phyloP scores from a whole-genome alignment of 2,113 vertebrate species.

The Zingel zingel region DNA sequence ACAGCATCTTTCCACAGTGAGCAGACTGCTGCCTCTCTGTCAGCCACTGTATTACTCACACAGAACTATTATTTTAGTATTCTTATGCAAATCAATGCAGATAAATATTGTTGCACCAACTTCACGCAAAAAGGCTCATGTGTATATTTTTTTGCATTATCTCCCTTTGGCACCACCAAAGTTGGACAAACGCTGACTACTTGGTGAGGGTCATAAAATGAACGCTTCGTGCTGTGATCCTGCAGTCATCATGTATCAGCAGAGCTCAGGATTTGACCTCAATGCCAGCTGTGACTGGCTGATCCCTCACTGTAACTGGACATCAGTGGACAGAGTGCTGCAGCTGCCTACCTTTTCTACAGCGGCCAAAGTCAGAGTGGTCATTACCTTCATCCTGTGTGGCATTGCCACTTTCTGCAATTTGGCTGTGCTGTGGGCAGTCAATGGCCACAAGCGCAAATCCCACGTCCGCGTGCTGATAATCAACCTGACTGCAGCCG shows the following conservation, averaged over 20 bases:
- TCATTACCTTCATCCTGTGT: slow-evolving; percentile 74
- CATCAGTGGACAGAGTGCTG: slow-evolving; percentile 21
- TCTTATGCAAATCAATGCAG: slow-evolving; percentile 46
- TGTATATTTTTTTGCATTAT: slow-evolving; percentile 2
- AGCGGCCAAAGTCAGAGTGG: slow-evolving; percentile 74
- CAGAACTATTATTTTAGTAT: neutral
- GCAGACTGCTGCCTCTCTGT: slow-evolving; percentile 13
- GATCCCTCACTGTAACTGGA: slow-evolving; percentile 53
- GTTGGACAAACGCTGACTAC: slow-evolving; percentile 40
- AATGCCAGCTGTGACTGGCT: slow-evolving; percentile 60
- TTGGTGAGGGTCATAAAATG: slow-evolving; percentile 58
- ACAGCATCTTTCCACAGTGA: slow-evolving; percentile 24
- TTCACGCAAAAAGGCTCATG: neutral
- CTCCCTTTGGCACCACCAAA: slow-evolving; percentile 5
- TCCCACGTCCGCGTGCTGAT: slow-evolving; percentile 85
- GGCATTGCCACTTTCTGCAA: slow-evolving; percentile 71
- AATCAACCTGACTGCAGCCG: slow-evolving; percentile 83
- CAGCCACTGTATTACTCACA: slow-evolving; percentile 10
- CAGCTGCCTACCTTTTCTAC: slow-evolving; percentile 74
- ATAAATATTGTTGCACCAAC: slow-evolving; percentile 17
- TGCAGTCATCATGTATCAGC: slow-evolving; percentile 47
- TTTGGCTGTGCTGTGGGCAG: slow-evolving; percentile 67
- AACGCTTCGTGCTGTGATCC: slow-evolving; percentile 49
- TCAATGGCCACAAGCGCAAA: slow-evolving; percentile 61
- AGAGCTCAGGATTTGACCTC: slow-evolving; percentile 35